Evolutionary conservation across 2,888 invertebrate genomes (phyloP).

Genomic region (Xestia sexstrigata): DNA sequence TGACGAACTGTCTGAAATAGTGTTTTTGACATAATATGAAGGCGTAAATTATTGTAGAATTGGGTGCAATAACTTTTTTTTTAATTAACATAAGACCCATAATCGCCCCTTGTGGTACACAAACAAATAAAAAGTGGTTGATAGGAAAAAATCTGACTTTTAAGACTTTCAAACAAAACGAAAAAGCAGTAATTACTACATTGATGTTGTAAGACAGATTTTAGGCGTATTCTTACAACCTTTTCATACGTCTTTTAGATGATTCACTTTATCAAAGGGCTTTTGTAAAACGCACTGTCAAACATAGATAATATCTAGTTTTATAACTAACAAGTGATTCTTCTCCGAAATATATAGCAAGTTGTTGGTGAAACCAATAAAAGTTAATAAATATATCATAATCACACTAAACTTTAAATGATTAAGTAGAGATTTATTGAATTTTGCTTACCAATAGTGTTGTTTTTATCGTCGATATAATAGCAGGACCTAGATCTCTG

Average conservation of each 20-base stretch:
- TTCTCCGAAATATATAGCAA: background rate
- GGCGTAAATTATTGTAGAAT: too few species aligned
- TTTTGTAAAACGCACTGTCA: background rate
- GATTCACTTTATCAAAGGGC: conserved; percentile 3
- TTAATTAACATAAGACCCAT: background rate
- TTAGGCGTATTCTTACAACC: background rate
- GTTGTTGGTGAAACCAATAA: too few species aligned
- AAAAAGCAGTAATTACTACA: background rate
- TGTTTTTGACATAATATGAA: background rate
- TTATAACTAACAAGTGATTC: background rate
- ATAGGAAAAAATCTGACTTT: background rate
- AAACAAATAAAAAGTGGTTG: background rate
- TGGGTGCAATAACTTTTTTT: background rate
- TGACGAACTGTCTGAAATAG: conserved; percentile 76
- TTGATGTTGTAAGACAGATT: background rate
- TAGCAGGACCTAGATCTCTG: conserved; percentile 79
- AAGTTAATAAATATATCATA: background rate
- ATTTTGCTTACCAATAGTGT: conserved; percentile 74
- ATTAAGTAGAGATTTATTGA: background rate
- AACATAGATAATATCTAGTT: background rate
- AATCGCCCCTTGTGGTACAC: conserved; percentile 13
- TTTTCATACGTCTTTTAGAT: background rate
- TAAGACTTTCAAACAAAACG: background rate
- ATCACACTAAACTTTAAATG: background rate
- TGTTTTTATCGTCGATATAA: conserved; percentile 79